Evolutionary conservation across 2,888 invertebrate species (phyloP), one percentile per base, ranked within the genome.

Genomic region (Ptilodon capucinus): DNA sequence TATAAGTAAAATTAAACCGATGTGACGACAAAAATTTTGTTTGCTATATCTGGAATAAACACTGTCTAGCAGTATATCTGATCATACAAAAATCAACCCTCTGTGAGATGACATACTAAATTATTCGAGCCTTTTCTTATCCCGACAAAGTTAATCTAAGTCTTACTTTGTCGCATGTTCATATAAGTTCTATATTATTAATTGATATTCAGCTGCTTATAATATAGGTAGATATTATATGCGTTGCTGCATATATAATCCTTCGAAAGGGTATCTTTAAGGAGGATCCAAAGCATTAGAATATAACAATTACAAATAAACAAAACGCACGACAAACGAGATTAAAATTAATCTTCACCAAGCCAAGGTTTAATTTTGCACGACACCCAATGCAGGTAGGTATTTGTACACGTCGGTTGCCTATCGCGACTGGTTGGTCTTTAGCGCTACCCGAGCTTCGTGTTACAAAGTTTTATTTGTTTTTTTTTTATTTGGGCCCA

Each of bases 341-440:
- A 43, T 40, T 48, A 48, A 35, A 48, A 30, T 46, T 52, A 45
- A 51, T 46, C 38, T 48, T 35, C 40, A 46, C 35, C 44, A 34
- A 25, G 40, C 41, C 42, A 48, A 38, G 36, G 43, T 44, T 55
- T 44, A 56, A 57, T 68, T 55, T 44, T n/a, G 43, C 36, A 34
- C 40, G 42, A 44, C 52, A 34, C 17, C 40, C 42, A 47, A 64
- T 53, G 42, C 40, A 57, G 60, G 75, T 71, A 76, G 79, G 81
- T 81, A 79, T 74, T 77, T 73, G 68, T 70, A 71, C 65, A 61
- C 71, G 79, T 81, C 79, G 60, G 67, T 72, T 76, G 73, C 73
- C 70, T 81, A 83, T 83, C 78, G 40, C 25, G 69, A 63, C 64
- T 57, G 57, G 68, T 74, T 71, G 70, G 74, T 73, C 54, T 77